phyloP scores from a whole-genome alignment of 2,797 vertebrate genomes.

The Hemibagrus guttatus region DNA sequence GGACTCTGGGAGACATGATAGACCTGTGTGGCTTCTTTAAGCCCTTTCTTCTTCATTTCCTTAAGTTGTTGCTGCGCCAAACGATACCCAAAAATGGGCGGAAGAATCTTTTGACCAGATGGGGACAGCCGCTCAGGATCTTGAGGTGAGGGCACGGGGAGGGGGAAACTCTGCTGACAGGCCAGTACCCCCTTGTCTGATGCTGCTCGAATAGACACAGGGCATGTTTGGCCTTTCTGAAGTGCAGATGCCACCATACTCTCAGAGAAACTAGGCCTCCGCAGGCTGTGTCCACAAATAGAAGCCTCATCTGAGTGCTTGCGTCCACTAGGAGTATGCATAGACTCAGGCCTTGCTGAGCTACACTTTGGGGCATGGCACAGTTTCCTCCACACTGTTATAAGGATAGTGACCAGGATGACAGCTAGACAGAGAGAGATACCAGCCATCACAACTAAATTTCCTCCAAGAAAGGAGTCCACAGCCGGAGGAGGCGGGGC shows the following conservation, averaged over 20 bases:
- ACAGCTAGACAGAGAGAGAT: constrained; percentile 91
- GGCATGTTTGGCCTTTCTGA: constrained; percentile 62
- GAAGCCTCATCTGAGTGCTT: constrained; percentile 92
- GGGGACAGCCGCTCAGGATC: constrained; percentile 83
- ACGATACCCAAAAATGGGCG: constrained; percentile 93
- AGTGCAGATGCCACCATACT: constrained; percentile 66
- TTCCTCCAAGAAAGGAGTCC: constrained; percentile 71
- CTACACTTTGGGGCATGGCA: constrained; percentile 84
- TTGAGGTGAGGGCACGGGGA: constrained; percentile 62
- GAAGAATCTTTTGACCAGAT: constrained; percentile 86
- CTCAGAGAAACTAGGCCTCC: constrained; percentile 83
- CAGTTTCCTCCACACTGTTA: constrained; percentile 90
- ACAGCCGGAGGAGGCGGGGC: constrained; percentile 52
- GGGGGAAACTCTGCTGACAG: constrained; percentile 69
- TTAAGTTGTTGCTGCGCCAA: constrained; percentile 96
- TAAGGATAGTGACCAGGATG: constrained; percentile 85
- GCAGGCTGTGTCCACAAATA: constrained; percentile 84
- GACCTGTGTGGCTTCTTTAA: constrained; percentile 89
- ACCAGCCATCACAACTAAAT: constrained; percentile 87
- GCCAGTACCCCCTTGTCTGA: constrained; percentile 68
- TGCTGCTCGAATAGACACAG: constrained; percentile 42
- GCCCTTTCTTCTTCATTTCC: constrained; percentile 95
- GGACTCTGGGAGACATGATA: constrained; percentile 96
- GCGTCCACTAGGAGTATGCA: constrained; percentile 80
- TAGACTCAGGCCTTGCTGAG: constrained; percentile 73